Evolutionary conservation across 2,113 vertebrate species (phyloP).

Genomic region (Isichthys henryi): DNA sequence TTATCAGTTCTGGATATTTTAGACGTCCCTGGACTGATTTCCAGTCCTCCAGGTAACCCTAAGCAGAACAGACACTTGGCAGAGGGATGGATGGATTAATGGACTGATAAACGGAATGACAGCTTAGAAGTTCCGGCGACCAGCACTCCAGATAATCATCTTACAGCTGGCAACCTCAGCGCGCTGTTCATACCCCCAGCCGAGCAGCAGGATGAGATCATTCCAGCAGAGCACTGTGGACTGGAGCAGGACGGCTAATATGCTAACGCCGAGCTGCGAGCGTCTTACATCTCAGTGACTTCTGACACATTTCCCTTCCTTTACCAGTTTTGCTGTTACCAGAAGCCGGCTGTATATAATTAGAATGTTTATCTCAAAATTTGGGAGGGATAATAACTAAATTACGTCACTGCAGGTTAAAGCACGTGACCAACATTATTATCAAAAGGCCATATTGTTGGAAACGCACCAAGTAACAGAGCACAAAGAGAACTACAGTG

Average conservation of each 20-base stretch:
- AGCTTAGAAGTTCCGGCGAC: not conserved
- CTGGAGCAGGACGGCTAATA: not conserved
- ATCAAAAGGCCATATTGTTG: not conserved
- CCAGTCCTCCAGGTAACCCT: not conserved
- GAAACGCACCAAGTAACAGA: not conserved
- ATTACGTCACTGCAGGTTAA: not conserved
- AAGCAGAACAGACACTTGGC: not conserved
- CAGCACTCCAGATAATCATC: slow-evolving; percentile 1
- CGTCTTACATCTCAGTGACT: not conserved
- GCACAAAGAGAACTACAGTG: not conserved
- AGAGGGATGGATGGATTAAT: not conserved
- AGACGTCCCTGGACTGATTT: not conserved
- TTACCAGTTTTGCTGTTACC: not conserved
- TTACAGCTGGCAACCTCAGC: not conserved
- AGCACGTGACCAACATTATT: not conserved
- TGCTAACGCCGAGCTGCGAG: not conserved
- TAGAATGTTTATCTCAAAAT: not conserved
- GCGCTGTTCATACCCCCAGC: not conserved
- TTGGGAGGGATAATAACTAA: not conserved
- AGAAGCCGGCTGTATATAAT: not conserved
- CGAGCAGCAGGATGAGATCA: not conserved
- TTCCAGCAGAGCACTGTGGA: not conserved
- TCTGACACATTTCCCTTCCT: not conserved
- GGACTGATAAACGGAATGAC: not conserved
- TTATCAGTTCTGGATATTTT: not conserved